phyloP scores from a whole-genome alignment of 2,113 vertebrate species.

The Hemicordylus capensis region DNA sequence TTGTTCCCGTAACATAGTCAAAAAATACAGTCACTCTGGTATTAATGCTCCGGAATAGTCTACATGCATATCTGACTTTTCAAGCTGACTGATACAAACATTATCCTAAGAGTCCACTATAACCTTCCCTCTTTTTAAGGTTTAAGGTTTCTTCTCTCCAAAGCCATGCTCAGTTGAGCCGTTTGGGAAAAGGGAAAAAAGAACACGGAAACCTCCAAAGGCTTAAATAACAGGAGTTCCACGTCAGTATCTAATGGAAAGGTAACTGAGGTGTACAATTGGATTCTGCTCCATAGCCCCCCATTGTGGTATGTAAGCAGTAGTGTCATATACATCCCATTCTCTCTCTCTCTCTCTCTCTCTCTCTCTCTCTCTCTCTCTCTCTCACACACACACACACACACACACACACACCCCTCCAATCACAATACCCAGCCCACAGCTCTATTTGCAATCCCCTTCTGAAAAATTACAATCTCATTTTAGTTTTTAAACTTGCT shows the following conservation, averaged over 20 bases:
- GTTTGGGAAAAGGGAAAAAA: too few relatives aligned
- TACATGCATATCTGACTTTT: background rate
- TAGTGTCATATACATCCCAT: too few relatives aligned
- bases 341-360: too few relatives aligned
- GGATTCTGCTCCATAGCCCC: conserved; percentile 65
- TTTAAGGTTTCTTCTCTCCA: background rate
- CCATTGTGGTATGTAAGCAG: conserved; percentile 54
- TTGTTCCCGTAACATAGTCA: background rate
- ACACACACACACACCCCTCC: background rate
- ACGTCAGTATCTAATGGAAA: conserved; percentile 36
- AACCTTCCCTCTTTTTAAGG: background rate
- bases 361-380: too few relatives aligned
- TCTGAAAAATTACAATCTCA: conserved; percentile 1
- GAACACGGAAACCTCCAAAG: background rate
- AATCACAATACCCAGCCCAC: conserved; percentile 2
- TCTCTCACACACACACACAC: too few relatives aligned
- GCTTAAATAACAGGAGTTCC: background rate
- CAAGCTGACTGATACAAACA: background rate
- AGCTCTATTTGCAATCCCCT: background rate
- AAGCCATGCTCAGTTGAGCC: background rate
- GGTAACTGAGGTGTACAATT: conserved; percentile 30
- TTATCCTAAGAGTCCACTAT: background rate
- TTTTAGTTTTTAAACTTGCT: background rate
- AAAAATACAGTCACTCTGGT: background rate
- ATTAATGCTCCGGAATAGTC: background rate